A percentile compares a stretch with the other conserved stretches of the same genome.
Evolutionary conservation across 35 echinoderm and acorn worm species (phyloP).

Genomic region (Stichopus chloronotus): DNA sequence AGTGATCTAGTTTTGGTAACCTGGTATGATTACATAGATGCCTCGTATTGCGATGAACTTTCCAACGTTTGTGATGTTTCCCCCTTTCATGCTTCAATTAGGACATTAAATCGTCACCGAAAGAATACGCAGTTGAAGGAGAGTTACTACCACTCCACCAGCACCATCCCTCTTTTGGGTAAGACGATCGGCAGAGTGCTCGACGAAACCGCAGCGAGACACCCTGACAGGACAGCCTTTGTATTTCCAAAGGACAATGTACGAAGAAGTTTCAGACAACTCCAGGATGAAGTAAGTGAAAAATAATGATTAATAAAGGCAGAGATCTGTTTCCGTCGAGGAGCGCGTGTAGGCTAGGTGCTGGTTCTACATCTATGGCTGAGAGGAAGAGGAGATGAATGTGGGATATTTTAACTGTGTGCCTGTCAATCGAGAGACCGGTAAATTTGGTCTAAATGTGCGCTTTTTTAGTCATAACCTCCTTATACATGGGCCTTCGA

Average conservation of each 20-base stretch:
- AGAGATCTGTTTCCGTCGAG: too few relatives aligned
- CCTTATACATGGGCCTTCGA: too few relatives aligned
- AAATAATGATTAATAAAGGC: too few relatives aligned
- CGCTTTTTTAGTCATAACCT: too few relatives aligned
- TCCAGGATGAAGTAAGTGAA: slow-evolving; percentile 72
- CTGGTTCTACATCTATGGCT: too few relatives aligned
- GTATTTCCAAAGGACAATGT: slow-evolving; percentile 74
- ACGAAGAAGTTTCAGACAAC: slow-evolving; percentile 67
- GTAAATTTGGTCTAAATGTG: too few relatives aligned
- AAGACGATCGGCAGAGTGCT: slow-evolving; percentile 80
- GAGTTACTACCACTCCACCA: slow-evolving; percentile 76
- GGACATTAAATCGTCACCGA: slow-evolving; percentile 29
- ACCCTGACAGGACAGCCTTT: slow-evolving; percentile 70
- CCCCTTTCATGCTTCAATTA: background rate
- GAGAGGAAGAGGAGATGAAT: too few relatives aligned
- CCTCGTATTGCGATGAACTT: background rate
- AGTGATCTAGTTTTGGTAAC: background rate
- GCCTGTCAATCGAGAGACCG: too few relatives aligned
- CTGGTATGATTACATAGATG: background rate
- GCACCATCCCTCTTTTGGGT: slow-evolving; percentile 56
- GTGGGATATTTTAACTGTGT: too few relatives aligned
- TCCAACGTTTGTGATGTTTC: background rate
- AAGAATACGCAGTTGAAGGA: slow-evolving; percentile 39
- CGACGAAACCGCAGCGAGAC: slow-evolving; percentile 74
- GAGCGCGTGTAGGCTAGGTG: too few relatives aligned